Conservation (phyloP, 1,140 invertebrate genomes). For the Drosophila melanogaster region Release_6_plus_ISO1_MT NT_033777.3:4337001-4337500, state of each 20-base stretch:
- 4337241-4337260: slow-evolving; percentile 71
- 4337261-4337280: slow-evolving; percentile 59
- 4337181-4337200: slow-evolving; percentile 83
- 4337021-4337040: slow-evolving; percentile 52
- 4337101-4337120: slow-evolving; percentile 63
- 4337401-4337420: slow-evolving; percentile 62
- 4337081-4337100: slow-evolving; percentile 67
- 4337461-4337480: slow-evolving; percentile 27
- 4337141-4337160: slow-evolving; percentile 64
- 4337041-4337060: slow-evolving; percentile 45
- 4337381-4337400: slow-evolving; percentile 51
- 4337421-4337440: slow-evolving; percentile 63
- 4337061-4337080: slow-evolving; percentile 55
- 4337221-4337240: slow-evolving; percentile 76
- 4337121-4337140: slow-evolving; percentile 82
- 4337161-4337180: slow-evolving; percentile 65
- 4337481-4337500: slow-evolving; percentile 56
- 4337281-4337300: slow-evolving; percentile 43
- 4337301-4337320: slow-evolving; percentile 7
- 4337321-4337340: slow-evolving; percentile 64
- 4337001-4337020: slow-evolving; percentile 36
- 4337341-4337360: slow-evolving; percentile 53
- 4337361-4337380: slow-evolving; percentile 44
- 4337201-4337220: slow-evolving; percentile 83
- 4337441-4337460: slow-evolving; percentile 51